phyloP scores from a whole-genome alignment of 2,888 invertebrate genomes.

The Diadegma fenestrale region DNA sequence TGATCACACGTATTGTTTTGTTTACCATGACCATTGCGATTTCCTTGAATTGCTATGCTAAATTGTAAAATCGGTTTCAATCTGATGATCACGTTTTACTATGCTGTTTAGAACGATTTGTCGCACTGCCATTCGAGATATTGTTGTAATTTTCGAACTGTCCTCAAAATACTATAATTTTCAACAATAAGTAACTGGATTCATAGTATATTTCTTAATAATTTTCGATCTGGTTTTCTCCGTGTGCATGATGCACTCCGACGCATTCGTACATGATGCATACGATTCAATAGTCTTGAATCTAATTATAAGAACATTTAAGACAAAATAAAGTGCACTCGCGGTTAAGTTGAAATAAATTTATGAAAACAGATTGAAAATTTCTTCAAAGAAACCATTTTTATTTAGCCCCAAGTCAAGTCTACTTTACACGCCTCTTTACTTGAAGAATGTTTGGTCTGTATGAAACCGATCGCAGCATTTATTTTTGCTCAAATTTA shows the following conservation, averaged over 20 bases:
- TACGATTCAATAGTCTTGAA: background rate
- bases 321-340: background rate
- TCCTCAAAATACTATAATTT: too few relatives aligned
- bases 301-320: background rate
- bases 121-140: too few relatives aligned
- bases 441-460: conserved; percentile 6
- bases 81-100: too few relatives aligned
- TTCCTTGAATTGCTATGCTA: too few relatives aligned
- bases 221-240: too few relatives aligned
- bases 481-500: conserved; percentile 47
- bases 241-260: background rate
- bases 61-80: too few relatives aligned
- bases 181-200: too few relatives aligned
- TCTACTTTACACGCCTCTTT: background rate
- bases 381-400: conserved; percentile 28
- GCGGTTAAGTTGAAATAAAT: background rate
- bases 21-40: too few relatives aligned
- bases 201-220: too few relatives aligned
- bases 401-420: background rate
- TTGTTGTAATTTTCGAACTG: too few relatives aligned
- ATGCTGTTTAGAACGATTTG: too few relatives aligned
- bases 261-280: background rate
- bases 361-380: conserved; percentile 3
- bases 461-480: background rate
- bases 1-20: too few relatives aligned